phyloP scores from a whole-genome alignment of 2,888 invertebrate species.

The Eristalinus aeneus region DNA sequence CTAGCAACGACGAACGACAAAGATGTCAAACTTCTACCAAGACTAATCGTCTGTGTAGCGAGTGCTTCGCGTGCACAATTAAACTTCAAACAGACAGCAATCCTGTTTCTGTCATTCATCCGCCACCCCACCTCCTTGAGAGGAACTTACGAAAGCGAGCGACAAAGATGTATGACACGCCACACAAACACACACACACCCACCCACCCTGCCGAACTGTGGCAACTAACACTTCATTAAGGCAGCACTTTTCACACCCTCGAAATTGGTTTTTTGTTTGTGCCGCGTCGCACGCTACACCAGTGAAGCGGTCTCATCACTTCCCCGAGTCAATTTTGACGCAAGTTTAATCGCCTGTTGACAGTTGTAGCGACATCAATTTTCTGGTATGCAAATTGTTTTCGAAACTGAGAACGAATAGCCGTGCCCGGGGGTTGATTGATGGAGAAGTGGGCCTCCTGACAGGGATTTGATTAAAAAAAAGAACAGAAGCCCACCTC shows the following conservation, averaged over 20 bases:
- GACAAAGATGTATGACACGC: constrained; percentile 67
- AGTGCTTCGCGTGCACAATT: constrained; percentile 27
- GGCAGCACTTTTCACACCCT: constrained; percentile 68
- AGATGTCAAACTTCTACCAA: constrained; percentile 6
- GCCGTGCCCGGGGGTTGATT: constrained; percentile 61
- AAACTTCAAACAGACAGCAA: constrained; percentile 31
- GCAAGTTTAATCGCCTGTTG: constrained; percentile 69
- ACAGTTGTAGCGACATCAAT: constrained; percentile 70
- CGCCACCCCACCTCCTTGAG: constrained; percentile 16
- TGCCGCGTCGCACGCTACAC: background rate
- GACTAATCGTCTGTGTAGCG: constrained; percentile 15
- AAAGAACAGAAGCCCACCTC: constrained; percentile 12
- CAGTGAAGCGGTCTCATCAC: constrained; percentile 48
- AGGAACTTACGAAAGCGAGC: constrained; percentile 62
- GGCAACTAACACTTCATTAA: constrained; percentile 69
- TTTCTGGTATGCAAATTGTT: constrained; percentile 70
- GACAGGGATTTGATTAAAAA: constrained; percentile 66
- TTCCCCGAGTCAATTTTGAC: constrained; percentile 67
- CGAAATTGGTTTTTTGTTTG: constrained; percentile 52
- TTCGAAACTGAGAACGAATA: constrained; percentile 31
- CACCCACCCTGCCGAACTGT: constrained; percentile 17
- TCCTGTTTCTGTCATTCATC: constrained; percentile 41
- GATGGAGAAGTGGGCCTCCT: constrained; percentile 50
- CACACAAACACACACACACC: constrained; percentile 33
- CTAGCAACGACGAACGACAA: background rate